Conservation (phyloP, 2,888 invertebrate genomes). For the Dexiosoma caninum region DNA sequence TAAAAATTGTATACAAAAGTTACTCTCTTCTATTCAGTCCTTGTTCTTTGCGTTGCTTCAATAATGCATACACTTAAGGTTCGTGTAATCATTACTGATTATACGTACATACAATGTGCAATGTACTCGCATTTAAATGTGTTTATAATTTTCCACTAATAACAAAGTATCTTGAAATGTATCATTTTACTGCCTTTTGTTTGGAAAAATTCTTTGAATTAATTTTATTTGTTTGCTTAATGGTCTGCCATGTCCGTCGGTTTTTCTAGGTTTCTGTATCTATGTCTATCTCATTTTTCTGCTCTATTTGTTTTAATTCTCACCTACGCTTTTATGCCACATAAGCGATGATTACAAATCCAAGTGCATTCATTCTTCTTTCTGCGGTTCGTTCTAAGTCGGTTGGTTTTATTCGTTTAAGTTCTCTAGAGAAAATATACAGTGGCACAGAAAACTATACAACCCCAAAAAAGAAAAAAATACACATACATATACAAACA, state of each 20-base stretch:
- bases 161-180: conserved; percentile 5
- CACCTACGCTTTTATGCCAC: conserved; percentile 54
- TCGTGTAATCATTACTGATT: not conserved
- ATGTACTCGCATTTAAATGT: not conserved
- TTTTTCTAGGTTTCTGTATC: not conserved
- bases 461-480: too few species aligned
- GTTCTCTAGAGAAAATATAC: not conserved
- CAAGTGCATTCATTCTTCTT: conserved; percentile 16
- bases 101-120: not conserved
- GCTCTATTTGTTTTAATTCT: conserved; percentile 58
- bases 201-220: conserved; percentile 30
- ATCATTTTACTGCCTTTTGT: conserved; percentile 31
- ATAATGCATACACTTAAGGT: too few species aligned
- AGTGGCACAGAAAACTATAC: too few species aligned
- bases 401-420: conserved; percentile 18
- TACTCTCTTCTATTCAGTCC: not conserved
- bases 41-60: too few species aligned
- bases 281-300: conserved; percentile 33
- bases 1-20: not conserved
- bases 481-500: too few species aligned
- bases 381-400: conserved; percentile 34
- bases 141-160: conserved; percentile 14
- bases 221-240: conserved; percentile 43
- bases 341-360: conserved; percentile 25
- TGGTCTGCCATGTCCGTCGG: not conserved